Conservation (phyloP, 2,113 vertebrate genomes). For the Delphinapterus leucas region DNA sequence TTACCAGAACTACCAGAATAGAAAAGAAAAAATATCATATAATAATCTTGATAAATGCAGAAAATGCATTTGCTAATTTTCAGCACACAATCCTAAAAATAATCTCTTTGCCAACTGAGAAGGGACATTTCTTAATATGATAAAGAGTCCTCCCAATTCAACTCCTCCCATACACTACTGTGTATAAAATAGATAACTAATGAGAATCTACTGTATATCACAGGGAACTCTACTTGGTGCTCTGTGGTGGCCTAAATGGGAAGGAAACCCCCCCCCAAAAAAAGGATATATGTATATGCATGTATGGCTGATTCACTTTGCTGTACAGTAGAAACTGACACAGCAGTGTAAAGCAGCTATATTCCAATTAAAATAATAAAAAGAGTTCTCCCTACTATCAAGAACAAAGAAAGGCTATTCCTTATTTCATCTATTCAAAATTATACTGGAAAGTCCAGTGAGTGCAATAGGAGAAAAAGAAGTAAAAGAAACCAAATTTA, state of each 20-base stretch:
- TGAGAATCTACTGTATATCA: too few species aligned
- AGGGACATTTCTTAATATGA: not conserved
- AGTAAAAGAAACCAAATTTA: not conserved
- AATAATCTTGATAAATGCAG: not conserved
- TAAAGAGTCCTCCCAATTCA: not conserved
- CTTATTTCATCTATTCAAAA: not conserved
- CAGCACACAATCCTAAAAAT: not conserved
- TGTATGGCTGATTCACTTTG: too few species aligned
- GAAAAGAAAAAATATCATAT: not conserved
- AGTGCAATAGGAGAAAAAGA: not conserved
- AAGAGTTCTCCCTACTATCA: not conserved
- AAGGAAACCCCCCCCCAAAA: rapidly evolving
- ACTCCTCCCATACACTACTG: too few species aligned
- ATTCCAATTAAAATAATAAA: not conserved
- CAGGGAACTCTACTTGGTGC: too few species aligned
- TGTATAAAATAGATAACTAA: too few species aligned
- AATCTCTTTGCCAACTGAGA: not conserved
- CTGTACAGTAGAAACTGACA: too few species aligned
- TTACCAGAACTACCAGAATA: not conserved
- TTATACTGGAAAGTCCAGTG: not conserved
- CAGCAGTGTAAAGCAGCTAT: too few species aligned
- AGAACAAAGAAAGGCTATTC: not conserved
- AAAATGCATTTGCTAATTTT: not conserved
- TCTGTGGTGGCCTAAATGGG: too few species aligned
- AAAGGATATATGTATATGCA: too few species aligned